Evolutionary conservation across 2,797 vertebrate genomes (phyloP), one percentile per base, ranked within the genome.

Genomic region (Carduelis carduelis): DNA sequence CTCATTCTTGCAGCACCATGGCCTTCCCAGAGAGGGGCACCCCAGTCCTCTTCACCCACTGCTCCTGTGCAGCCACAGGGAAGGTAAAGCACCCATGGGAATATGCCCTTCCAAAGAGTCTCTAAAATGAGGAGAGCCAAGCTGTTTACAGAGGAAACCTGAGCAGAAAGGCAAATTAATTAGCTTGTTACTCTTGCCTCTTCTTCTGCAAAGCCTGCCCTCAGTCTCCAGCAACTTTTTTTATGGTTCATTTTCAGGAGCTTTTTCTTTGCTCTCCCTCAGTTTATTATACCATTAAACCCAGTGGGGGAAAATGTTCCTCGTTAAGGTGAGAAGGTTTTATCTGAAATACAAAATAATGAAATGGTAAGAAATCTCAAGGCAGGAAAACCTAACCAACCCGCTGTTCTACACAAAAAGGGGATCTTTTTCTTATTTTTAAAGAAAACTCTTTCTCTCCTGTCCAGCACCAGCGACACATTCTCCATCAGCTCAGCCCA

Each of bases 201-300:
- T 78, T 88, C 63, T 60, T 72, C 83, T 90, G 77, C 68, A 95
- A 90, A 94, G 10, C 49, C 85, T 93, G 59, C 46, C 55, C 87
- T 95, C 12, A 0, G 41, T 91, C 41, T 88, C 44, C 63, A 82
- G 70, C 32, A 87, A 93, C 46, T 39, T 94, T 87, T 78, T 87
- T 93, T 72, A 75, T 1, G 0, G 74, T 52, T 96, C 35, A 37
- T 94, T 92, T 96, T 94, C 74, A 37, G 87, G 20, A 81, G 20
- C 63, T 80, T 92, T 78, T 88, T 47, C 87, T 83, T 89, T 3
- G 1, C 81, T 82, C 49, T 55, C 66, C 39, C 3, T 4, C 83
- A 89, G 95, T 96, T 94, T 95, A 96, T 96, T 86, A 75, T 44
- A 70, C 53, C 85, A 83, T 93, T 95, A 93, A 94, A 96, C 91